Evolutionary conservation across 23 tunicate genomes (phyloP), one percentile per base, ranked within the genome.

Genomic region (Styela clava): DNA sequence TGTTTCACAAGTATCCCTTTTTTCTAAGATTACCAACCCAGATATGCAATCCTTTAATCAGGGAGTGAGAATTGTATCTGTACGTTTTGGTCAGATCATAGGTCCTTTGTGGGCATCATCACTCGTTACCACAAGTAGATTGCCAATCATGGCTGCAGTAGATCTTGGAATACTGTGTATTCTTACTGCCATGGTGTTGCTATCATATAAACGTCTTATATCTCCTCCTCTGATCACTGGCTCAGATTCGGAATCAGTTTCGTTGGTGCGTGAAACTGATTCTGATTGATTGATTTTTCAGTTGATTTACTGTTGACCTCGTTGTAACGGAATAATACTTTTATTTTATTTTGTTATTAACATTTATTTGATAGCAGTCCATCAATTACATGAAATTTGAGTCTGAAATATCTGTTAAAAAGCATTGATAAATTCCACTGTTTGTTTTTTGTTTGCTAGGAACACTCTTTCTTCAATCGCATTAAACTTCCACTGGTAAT

Each of bases 31-130:
- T 20, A 91, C 97, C 7, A 91, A 85, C 64, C 77, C 63, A 35
- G 34, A 88, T 82, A 82, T 83, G 31, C 97, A 91, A 91, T 90
- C 92, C n/a, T 91, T 91, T 33, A 91, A 91, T 82, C 97, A 91
- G 83, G 97, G 97, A 5, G 72, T 91, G 29, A 73, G 97, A 34
- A 29, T 91, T 35, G 69, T 83, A 19, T 74, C 70, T 0, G 86
- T 79, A 74, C 82, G 97, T 16, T n/a, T 91, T 19, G 97, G 97
- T 24, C 89, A 85, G 79, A 91, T 91, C 78, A 22, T 91, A 73
- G 97, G 97, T 30, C 97, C 97, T 23, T 37, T 91, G 31, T 91
- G 97, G 97, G 91, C 97, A 19, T 74, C 87, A 2, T 82, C 97
- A 16, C 77, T 86, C 24, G 64, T 52, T 20, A 76, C 64, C 16